Base-by-base conservation (phyloP, 2,797 vertebrate genomes). In the Labroides dimidiatus region DNA sequence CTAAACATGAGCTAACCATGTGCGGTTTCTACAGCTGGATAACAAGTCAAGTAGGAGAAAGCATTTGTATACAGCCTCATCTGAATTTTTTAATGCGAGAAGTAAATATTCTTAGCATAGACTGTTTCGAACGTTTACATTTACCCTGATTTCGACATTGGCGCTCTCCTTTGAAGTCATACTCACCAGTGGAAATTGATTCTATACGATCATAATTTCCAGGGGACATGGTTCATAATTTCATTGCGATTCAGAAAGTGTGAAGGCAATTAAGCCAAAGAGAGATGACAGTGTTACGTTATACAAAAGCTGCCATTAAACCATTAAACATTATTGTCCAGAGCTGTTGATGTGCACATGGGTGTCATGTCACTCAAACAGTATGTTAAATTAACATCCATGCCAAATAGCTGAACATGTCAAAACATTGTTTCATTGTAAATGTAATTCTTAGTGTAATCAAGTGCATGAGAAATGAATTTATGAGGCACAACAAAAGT, bases 251-350 rank as follows among this genome's bases (percentile, higher is more conserved):
- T 60, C 48, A 4, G 17, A 8, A 51, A 48, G n/a, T 21, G 23
- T 2, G 45, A 4, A 39, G 15, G 6, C 2, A 1, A 63, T 49
- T 54, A 67, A 67, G 10, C 42, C 36, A 54, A 45, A 41, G 54
- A 24, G 8, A 68, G 39, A 11, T 62, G 9, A 52, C 30, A 45
- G 33, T 33, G 3, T 21, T 55, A 44, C 23, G 55, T 8, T 44
- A 20, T 43, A 51, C 47, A 10, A 41, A 66, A 58, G n/a, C 30
- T 24, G 14, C 47, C 51, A 74, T 62, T 56, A 60, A 30, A 69
- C 8, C 17, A 49, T 56, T 23, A 27, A 23, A 11, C 57, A n/a
- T 59, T 39, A 69, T 14, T 24, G 21, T 8, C 24, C 10, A 19
- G n/a, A 12, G 33, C 12, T 33, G 27, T 54, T 68, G 49, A 73